These are phyloP conservation scores for Aethina tumida DNA, from an alignment of 1,140 invertebrate species.

Conservation along the genomic window DNA sequence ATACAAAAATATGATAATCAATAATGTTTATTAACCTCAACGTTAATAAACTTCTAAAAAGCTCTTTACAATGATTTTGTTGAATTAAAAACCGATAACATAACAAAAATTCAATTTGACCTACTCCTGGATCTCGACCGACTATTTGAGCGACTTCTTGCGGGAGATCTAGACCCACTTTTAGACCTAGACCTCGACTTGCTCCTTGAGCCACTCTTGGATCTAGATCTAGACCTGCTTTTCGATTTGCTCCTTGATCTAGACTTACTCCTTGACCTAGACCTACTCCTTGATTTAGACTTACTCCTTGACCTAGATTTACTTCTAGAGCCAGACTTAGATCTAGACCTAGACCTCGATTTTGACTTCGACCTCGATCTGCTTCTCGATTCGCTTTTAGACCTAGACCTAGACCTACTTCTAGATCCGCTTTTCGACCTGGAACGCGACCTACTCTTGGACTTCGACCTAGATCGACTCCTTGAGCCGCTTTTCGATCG, in stretches of 20 bases:
- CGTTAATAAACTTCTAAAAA: no score
- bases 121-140: constrained; percentile 33
- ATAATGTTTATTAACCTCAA: no score
- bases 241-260: constrained; percentile 38
- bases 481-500: constrained; percentile 5
- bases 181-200: constrained; percentile 37
- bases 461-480: constrained; percentile 21
- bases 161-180: constrained; percentile 34
- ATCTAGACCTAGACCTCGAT: constrained; percentile 32
- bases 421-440: constrained; percentile 23
- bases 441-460: constrained; percentile 21
- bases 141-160: constrained; percentile 34
- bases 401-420: constrained; percentile 16
- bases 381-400: constrained; percentile 18
- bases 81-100: no score
- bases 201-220: constrained; percentile 34
- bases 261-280: constrained; percentile 27
- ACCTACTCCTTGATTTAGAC: constrained; percentile 6
- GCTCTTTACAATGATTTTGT: no score
- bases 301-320: constrained; percentile 20
- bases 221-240: constrained; percentile 38
- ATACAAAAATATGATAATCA: no score
- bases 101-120: no score
- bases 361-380: constrained; percentile 23
- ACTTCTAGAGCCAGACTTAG: constrained; percentile 21